Conservation (phyloP, 37 sponge, comb jelly and placozoan species). For the Halisarca cf. caerulea region DNA sequence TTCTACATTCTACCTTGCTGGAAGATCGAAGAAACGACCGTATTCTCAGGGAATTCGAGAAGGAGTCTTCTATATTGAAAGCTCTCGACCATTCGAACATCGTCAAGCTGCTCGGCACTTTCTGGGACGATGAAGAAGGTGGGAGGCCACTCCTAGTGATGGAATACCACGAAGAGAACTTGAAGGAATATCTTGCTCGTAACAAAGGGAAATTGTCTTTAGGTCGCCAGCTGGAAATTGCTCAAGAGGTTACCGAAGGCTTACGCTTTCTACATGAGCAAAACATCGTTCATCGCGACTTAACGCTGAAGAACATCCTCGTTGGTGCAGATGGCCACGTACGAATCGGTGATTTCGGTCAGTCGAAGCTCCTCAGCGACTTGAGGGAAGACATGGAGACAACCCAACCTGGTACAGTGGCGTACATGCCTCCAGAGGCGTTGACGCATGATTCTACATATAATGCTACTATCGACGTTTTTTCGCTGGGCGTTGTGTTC, state of each 20-base stretch:
- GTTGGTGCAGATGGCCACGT: slow-evolving; percentile 29
- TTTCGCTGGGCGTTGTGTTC: slow-evolving; percentile 17
- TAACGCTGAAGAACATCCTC: slow-evolving; percentile 32
- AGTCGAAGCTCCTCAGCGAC: slow-evolving; percentile 37
- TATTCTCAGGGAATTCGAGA: neutral
- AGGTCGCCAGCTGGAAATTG: neutral
- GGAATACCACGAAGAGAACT: neutral
- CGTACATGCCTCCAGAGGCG: slow-evolving; percentile 26
- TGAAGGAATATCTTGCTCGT: slow-evolving; percentile 4
- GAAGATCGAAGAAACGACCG: neutral
- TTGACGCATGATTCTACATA: neutral
- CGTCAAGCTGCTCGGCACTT: neutral
- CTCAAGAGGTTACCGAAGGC: neutral
- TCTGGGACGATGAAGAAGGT: neutral
- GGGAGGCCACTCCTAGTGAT: neutral
- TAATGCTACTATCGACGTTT: neutral
- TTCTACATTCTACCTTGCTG: neutral
- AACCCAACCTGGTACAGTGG: neutral
- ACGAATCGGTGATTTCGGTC: slow-evolving; percentile 59
- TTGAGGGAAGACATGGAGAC: neutral
- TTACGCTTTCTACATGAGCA: neutral
- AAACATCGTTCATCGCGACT: slow-evolving; percentile 17
- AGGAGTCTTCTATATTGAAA: neutral
- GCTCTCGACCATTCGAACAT: slow-evolving; percentile 5
- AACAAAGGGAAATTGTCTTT: neutral